Conservation (phyloP, 2,797 vertebrate genomes). For the Phrynocephalus guinanensis region DNA sequence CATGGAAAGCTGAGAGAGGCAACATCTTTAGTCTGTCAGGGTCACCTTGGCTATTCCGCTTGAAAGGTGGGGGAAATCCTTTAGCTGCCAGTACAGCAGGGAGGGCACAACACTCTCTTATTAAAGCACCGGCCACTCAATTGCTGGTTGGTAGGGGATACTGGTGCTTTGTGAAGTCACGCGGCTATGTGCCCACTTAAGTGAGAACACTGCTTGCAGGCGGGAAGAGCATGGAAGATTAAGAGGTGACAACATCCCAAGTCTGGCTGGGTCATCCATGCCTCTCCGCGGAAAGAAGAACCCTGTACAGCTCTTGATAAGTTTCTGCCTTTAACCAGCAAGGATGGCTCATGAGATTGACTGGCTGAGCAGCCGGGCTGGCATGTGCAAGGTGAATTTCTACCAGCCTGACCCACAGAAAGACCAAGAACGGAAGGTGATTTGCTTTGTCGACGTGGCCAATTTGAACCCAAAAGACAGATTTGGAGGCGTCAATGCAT, state of each 20-base stretch:
- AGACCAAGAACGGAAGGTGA: constrained; percentile 68
- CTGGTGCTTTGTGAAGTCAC: constrained; percentile 46
- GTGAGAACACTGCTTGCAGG: constrained; percentile 43
- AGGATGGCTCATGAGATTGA: constrained; percentile 71
- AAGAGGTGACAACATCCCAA: constrained; percentile 45
- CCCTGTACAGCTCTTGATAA: neutral
- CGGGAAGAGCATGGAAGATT: constrained; percentile 53
- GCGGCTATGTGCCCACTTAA: constrained; percentile 41
- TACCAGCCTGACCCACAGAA: constrained; percentile 58
- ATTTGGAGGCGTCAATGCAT: constrained; percentile 18
- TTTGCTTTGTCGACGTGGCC: constrained; percentile 71
- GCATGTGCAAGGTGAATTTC: constrained; percentile 70
- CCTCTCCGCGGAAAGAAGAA: constrained; percentile 35
- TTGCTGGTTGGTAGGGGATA: constrained; percentile 25
- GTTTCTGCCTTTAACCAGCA: constrained; percentile 24
- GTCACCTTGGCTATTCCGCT: constrained; percentile 38
- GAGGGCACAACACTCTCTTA: neutral
- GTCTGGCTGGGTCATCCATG: constrained; percentile 51
- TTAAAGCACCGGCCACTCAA: constrained; percentile 12
- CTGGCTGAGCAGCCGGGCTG: constrained; percentile 72
- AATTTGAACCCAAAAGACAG: constrained; percentile 60
- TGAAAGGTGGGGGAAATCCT: constrained; percentile 7
- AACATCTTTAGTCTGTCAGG: constrained; percentile 49
- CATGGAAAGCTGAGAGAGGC: constrained; percentile 51
- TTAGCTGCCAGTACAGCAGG: neutral